Conservation (phyloP, 2,797 vertebrate genomes). For the Austrolebias charrua region DNA sequence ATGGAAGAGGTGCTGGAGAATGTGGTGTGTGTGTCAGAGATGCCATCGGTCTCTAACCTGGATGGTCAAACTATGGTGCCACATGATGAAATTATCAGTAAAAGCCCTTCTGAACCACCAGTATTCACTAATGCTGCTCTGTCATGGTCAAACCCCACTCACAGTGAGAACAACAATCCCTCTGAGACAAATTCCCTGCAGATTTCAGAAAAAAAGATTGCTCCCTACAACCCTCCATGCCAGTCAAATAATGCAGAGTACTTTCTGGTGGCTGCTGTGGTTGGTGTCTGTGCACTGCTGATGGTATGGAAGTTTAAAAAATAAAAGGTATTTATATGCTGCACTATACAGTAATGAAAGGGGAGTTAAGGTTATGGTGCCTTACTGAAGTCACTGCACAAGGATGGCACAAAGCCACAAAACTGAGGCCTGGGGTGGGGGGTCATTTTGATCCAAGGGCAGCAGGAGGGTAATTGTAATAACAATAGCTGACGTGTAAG, state of each 20-base stretch:
- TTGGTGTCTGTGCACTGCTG: conserved; percentile 62
- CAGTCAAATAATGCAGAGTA: conserved; percentile 41
- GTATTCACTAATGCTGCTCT: neutral
- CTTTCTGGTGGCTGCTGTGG: conserved; percentile 57
- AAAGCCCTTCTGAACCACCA: neutral
- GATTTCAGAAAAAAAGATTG: conserved; percentile 16
- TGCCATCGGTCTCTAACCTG: conserved; percentile 62
- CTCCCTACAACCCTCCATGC: neutral
- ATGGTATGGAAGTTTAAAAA: conserved; percentile 72
- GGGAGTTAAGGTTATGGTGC: conserved; percentile 46
- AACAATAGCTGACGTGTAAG: conserved; percentile 34
- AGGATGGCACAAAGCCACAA: conserved; percentile 2
- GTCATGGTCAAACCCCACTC: neutral
- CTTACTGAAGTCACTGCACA: conserved; percentile 48
- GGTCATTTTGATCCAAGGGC: too few species aligned
- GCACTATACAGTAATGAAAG: conserved; percentile 37
- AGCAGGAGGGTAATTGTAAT: conserved; percentile 28
- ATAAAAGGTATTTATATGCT: conserved; percentile 46
- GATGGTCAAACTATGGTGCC: conserved; percentile 39
- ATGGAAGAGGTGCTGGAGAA: conserved; percentile 31
- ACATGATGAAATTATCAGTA: too few species aligned
- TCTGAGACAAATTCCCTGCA: conserved; percentile 19
- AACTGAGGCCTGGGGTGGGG: too few species aligned
- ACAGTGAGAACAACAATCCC: conserved; percentile 8
- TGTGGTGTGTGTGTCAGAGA: conserved; percentile 41